Evolutionary conservation across 1,140 invertebrate species (phyloP).

Genomic region (Apis cerana): DNA sequence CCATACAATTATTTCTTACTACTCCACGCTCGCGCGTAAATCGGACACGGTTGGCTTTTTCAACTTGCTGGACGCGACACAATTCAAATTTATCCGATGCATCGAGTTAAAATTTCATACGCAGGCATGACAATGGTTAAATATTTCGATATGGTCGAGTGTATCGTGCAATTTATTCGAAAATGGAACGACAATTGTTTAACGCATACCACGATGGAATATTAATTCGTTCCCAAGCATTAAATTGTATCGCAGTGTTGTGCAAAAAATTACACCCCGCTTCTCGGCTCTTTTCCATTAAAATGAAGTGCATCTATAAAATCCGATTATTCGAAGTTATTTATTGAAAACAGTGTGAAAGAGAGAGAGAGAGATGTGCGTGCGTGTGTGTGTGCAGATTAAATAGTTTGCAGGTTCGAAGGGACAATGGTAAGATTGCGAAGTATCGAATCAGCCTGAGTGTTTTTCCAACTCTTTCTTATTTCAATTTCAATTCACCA

Average conservation of each 20-base stretch:
- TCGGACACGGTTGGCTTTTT: constrained; percentile 10
- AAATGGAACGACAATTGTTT: not conserved
- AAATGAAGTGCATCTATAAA: not conserved
- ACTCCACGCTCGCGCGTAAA: constrained; percentile 34
- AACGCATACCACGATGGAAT: not conserved
- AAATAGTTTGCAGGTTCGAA: no score
- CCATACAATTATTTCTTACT: constrained; percentile 44
- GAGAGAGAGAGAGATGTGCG: no score
- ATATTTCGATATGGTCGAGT: not conserved
- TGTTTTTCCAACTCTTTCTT: no score
- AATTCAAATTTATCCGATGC: not conserved
- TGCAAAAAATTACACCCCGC: not conserved
- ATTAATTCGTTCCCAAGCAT: not conserved
- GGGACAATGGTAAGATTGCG: no score
- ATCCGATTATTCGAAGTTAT: not conserved
- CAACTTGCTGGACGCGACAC: no score
- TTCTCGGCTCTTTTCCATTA: not conserved
- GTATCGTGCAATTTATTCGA: not conserved
- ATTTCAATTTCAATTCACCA: no score
- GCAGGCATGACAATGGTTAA: not conserved
- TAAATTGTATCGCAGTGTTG: not conserved
- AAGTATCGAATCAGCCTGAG: no score
- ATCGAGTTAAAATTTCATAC: not conserved
- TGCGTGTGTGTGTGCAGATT: no score
- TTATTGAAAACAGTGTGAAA: not conserved